Percentiles rank a stretch among this genome's conserved stretches.
Evolutionary conservation across 2,797 vertebrate species (phyloP).

Genomic region (Glossophaga mutica): DNA sequence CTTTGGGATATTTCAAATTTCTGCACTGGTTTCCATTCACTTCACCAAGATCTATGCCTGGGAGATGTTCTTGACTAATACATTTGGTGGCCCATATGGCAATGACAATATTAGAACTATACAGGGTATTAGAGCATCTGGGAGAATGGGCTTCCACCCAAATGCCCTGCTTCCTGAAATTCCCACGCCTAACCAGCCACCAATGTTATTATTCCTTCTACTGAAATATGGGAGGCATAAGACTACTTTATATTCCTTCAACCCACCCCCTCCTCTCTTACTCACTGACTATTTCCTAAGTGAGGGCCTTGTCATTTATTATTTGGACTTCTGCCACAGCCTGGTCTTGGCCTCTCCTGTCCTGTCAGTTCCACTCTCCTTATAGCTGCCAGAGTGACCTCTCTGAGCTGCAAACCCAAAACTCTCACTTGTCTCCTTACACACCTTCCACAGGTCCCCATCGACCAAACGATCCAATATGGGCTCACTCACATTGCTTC

Average conservation of each 20-base stretch:
- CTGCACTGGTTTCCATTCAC: not conserved
- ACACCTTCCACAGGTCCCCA: fast-evolving
- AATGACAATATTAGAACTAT: fast-evolving
- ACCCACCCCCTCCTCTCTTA: not conserved
- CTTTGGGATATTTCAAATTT: not conserved
- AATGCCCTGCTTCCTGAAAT: not conserved
- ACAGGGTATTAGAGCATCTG: fast-evolving
- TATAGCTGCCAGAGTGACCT: not conserved
- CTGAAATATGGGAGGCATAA: not conserved
- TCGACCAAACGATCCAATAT: not conserved
- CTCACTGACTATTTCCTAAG: not conserved
- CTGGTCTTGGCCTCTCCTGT: not conserved
- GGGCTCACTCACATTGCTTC: fast-evolving
- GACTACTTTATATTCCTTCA: not conserved
- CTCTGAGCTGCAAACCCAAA: not conserved
- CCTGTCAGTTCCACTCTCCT: not conserved
- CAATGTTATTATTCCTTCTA: not conserved
- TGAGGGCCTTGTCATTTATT: not conserved
- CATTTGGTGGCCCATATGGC: not conserved
- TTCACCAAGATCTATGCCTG: not conserved
- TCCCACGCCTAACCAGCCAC: not conserved
- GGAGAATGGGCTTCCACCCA: not conserved
- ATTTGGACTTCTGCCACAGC: not conserved
- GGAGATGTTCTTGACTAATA: not conserved
- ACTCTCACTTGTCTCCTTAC: fast-evolving